These are phyloP conservation scores for Falco naumanni DNA, from an alignment of 2,797 vertebrate genomes.

Conservation along the genomic window DNA sequence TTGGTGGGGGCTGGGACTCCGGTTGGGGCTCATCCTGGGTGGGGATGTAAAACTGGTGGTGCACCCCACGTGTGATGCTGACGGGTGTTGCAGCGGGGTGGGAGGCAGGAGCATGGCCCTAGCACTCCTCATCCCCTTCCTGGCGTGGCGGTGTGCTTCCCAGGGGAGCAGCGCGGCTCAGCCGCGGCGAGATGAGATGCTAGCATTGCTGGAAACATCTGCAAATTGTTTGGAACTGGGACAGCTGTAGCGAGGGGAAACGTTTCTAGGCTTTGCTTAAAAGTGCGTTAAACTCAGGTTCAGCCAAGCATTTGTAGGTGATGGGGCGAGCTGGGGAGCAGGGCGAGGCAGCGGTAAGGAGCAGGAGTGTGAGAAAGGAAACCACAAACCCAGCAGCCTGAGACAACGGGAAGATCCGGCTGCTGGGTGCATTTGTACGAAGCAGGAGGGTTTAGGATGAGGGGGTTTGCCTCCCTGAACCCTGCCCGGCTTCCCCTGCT, in stretches of 20 bases:
- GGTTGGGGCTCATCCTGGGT: neutral
- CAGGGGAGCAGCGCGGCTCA: neutral
- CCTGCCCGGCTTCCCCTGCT: neutral
- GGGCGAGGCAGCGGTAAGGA: neutral
- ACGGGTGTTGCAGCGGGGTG: rapidly evolving
- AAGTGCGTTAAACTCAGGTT: neutral
- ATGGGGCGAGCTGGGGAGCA: neutral
- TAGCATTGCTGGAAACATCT: neutral
- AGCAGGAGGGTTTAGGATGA: neutral
- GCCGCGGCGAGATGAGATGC: rapidly evolving
- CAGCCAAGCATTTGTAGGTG: neutral
- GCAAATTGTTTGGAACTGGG: neutral
- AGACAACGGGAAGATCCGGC: rapidly evolving
- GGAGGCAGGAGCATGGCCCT: neutral
- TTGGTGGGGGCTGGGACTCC: neutral
- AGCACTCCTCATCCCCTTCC: rapidly evolving
- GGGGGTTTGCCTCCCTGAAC: neutral
- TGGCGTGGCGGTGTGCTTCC: neutral
- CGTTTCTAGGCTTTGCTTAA: neutral
- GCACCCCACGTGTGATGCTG: neutral
- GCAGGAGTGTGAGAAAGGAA: conserved; percentile 3
- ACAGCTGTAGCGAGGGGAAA: neutral
- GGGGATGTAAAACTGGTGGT: neutral
- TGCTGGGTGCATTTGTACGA: neutral
- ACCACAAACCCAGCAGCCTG: neutral